Evolutionary conservation across 92 coral and sea anemone species (phyloP).

Genomic region (Porites lobata): DNA sequence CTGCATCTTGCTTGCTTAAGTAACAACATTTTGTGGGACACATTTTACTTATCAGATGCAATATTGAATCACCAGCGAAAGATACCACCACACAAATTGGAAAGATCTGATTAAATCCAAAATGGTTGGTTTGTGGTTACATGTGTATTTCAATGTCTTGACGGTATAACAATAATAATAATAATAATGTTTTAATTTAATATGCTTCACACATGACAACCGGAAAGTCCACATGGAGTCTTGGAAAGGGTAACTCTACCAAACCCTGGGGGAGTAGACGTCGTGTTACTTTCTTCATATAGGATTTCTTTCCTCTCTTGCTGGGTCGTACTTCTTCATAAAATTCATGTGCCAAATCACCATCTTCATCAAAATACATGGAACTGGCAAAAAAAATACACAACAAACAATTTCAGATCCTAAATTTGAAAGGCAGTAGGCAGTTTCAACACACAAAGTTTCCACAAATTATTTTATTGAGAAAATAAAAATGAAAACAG

Average conservation of each 20-base stretch:
- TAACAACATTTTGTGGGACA: background rate
- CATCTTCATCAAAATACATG: slow-evolving; percentile 99
- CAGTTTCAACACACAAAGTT: background rate
- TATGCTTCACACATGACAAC: slow-evolving; percentile 88
- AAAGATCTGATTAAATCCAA: slow-evolving; percentile 15
- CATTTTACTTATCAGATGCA: background rate
- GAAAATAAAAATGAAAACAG: no score
- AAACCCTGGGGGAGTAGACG: slow-evolving; percentile 87
- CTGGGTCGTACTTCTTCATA: slow-evolving; percentile 95
- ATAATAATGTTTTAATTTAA: background rate
- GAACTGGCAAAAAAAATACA: slow-evolving; percentile 60
- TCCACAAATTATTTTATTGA: no score
- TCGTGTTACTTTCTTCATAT: slow-evolving; percentile 84
- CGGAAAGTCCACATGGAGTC: slow-evolving; percentile 92
- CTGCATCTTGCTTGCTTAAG: background rate
- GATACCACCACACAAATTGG: background rate
- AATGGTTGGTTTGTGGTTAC: background rate
- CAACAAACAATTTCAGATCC: background rate
- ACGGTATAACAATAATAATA: no score
- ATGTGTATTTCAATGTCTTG: background rate
- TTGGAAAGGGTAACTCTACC: slow-evolving; percentile 83
- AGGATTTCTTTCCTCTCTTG: slow-evolving; percentile 83
- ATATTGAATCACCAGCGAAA: background rate
- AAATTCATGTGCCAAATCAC: slow-evolving; percentile 98
- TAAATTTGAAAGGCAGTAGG: background rate